phyloP scores from a whole-genome alignment of 2,113 vertebrate genomes.

The Seriola rivoliana region DNA sequence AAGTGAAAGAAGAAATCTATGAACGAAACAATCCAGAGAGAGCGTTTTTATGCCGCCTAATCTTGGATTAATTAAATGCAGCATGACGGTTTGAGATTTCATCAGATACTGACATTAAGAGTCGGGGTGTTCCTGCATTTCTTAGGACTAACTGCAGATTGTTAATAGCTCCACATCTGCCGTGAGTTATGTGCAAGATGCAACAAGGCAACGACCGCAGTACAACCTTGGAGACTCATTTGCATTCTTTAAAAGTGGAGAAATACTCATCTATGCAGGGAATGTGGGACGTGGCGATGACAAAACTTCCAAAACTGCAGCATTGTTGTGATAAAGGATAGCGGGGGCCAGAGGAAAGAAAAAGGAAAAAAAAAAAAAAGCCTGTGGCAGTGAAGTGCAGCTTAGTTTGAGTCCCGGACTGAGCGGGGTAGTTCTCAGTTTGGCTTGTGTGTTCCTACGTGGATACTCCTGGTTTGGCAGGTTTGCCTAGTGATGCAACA shows the following conservation, averaged over 20 bases:
- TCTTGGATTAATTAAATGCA: slow-evolving; percentile 31
- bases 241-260: slow-evolving; percentile 48
- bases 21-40: slow-evolving; percentile 21
- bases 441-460: not conserved
- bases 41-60: not conserved
- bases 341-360: not conserved
- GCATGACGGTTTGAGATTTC: slow-evolving; percentile 26
- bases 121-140: slow-evolving; percentile 29
- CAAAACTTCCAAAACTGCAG: slow-evolving; percentile 38
- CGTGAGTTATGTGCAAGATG: slow-evolving; percentile 55
- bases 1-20: not conserved
- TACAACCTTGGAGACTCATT: slow-evolving; percentile 51
- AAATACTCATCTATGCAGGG: slow-evolving; percentile 31
- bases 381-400: not conserved
- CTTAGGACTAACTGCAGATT: slow-evolving; percentile 9
- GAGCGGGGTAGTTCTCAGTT: not conserved
- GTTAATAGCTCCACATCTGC: slow-evolving; percentile 45
- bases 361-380: not conserved
- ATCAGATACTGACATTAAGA: slow-evolving; percentile 17
- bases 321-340: slow-evolving; percentile 31
- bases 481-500: not conserved
- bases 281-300: slow-evolving; percentile 53
- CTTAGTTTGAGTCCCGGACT: not conserved
- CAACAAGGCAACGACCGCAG: slow-evolving; percentile 37
- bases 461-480: not conserved